Conservation (phyloP, 2,113 vertebrate species). For the Tupaia chinensis region DNA sequence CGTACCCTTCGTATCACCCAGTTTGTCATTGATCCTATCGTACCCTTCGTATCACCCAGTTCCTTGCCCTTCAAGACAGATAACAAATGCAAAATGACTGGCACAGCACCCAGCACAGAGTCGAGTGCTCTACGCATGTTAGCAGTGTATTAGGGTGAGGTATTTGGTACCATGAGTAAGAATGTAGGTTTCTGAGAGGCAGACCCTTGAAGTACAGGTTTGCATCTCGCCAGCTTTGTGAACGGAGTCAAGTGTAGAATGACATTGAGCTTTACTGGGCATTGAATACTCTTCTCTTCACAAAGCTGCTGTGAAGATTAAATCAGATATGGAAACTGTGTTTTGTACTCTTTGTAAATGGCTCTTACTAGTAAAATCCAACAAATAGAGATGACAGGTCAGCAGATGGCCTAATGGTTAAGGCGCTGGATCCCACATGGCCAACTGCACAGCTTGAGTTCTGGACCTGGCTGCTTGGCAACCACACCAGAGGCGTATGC, state of each 20-base stretch:
- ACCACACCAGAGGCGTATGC: too few species aligned
- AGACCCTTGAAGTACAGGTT: not conserved
- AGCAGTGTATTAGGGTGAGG: not conserved
- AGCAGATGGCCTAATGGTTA: too few species aligned
- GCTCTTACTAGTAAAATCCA: not conserved
- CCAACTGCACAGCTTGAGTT: too few species aligned
- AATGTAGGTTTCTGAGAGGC: not conserved
- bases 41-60: not conserved
- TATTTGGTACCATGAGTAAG: not conserved
- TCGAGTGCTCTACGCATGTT: not conserved
- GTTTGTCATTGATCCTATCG: not conserved
- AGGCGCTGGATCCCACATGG: too few species aligned
- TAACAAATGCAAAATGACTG: not conserved
- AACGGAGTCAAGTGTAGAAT: not conserved
- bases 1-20: not conserved
- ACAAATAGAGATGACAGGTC: not conserved
- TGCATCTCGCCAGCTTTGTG: not conserved
- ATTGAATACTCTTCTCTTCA: not conserved
- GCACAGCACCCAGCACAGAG: accelerated
- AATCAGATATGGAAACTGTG: not conserved
- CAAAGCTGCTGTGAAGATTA: not conserved
- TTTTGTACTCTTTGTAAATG: not conserved
- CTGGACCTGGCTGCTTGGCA: too few species aligned
- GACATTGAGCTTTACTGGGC: not conserved
- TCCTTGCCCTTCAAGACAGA: not conserved